phyloP scores from a whole-genome alignment of 2,113 vertebrate genomes.

The Andinoacara biseriatus region DNA sequence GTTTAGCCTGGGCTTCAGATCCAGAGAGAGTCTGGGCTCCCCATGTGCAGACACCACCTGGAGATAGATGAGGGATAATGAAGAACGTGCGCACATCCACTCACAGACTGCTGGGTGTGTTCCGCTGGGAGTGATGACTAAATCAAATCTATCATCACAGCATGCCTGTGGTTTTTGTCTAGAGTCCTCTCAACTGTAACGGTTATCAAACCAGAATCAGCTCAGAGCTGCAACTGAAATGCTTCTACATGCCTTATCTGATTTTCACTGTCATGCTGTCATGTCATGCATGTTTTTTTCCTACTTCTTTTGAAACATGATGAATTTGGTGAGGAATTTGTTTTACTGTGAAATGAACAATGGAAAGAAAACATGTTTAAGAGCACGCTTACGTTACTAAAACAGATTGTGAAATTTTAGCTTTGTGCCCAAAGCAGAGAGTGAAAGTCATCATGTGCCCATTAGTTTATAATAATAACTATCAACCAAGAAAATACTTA shows the following conservation, averaged over 20 bases:
- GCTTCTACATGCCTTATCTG: neutral
- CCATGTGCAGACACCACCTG: constrained; percentile 75
- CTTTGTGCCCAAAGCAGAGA: neutral
- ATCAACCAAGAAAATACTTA: neutral
- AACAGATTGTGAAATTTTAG: neutral
- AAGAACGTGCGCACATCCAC: neutral
- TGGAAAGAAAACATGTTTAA: neutral
- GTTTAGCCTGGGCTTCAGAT: constrained; percentile 72
- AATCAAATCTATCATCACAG: neutral
- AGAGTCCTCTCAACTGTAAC: neutral
- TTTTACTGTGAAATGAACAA: neutral
- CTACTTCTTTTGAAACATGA: neutral
- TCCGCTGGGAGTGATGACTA: neutral
- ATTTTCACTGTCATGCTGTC: neutral
- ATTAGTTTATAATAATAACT: neutral
- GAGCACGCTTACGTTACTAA: neutral
- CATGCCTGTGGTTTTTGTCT: neutral
- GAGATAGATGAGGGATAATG: constrained; percentile 10
- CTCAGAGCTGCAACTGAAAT: neutral
- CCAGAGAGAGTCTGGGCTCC: constrained; percentile 70
- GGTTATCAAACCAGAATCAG: no score
- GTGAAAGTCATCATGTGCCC: neutral
- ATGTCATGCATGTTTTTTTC: no score
- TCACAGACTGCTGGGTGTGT: neutral
- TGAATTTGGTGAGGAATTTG: neutral